phyloP scores from a whole-genome alignment of 2,888 invertebrate genomes.

The Drosophila pseudotalamancana region DNA sequence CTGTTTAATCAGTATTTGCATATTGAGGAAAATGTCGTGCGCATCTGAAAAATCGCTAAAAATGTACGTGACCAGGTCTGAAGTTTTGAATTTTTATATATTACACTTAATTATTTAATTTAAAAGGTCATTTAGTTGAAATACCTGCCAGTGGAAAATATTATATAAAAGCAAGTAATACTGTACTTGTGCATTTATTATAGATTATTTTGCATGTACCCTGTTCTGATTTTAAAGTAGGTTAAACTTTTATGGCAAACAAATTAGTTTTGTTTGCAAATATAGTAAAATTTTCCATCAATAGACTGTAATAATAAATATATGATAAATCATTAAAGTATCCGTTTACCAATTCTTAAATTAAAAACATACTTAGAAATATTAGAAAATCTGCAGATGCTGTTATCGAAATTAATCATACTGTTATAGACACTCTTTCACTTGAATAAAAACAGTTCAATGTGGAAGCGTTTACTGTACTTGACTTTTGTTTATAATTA shows the following conservation, averaged over 20 bases:
- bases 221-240: not conserved
- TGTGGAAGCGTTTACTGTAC: not conserved
- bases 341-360: too few species aligned
- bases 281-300: too few species aligned
- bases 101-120: not conserved
- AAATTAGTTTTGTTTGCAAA: too few species aligned
- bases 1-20: constrained; percentile 60
- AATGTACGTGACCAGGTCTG: constrained; percentile 45
- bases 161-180: constrained; percentile 17
- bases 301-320: too few species aligned
- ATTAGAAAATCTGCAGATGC: too few species aligned
- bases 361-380: too few species aligned
- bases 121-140: constrained; percentile 48
- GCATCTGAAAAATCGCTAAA: constrained; percentile 39
- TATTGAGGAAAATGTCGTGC: constrained; percentile 56
- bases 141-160: constrained; percentile 6
- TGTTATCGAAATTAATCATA: too few species aligned
- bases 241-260: too few species aligned
- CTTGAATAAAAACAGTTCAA: not conserved
- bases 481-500: not conserved
- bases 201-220: not conserved
- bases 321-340: too few species aligned
- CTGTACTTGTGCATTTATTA: not conserved
- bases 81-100: constrained; percentile 10
- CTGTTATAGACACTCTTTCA: too few species aligned